Percentiles rank a stretch among this genome's conserved stretches.
Evolutionary conservation across 2,113 vertebrate genomes (phyloP).

Genomic region (Heterotis niloticus): DNA sequence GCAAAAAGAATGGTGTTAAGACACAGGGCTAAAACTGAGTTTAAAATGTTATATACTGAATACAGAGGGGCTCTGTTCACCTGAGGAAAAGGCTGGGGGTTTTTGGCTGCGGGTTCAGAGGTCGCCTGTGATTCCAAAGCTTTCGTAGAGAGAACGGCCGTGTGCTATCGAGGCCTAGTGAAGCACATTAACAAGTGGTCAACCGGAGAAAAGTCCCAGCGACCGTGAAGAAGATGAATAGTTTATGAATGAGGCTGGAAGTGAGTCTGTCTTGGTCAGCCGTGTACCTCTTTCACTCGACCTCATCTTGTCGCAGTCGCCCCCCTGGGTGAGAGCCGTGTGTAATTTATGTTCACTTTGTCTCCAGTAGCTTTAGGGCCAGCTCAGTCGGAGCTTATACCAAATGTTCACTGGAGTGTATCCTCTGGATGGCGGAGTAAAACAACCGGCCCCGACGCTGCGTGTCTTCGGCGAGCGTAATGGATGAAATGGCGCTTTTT

Average conservation of each 20-base stretch:
- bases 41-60: not conserved
- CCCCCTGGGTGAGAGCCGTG: constrained; percentile 52
- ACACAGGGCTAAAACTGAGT: too few species aligned
- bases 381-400: constrained; percentile 42
- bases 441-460: constrained; percentile 4
- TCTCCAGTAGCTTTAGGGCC: constrained; percentile 68
- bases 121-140: too few species aligned
- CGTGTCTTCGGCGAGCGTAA: not conserved
- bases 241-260: constrained; percentile 45
- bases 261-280: constrained; percentile 43
- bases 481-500: not conserved
- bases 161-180: constrained; percentile 45
- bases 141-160: constrained; percentile 38
- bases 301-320: constrained; percentile 64
- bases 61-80: not conserved
- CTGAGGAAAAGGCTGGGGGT: not conserved
- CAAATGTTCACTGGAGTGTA: constrained; percentile 26
- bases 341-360: constrained; percentile 72
- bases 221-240: constrained; percentile 62
- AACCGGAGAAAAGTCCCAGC: constrained; percentile 50
- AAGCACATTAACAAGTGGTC: constrained; percentile 56
- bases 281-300: constrained; percentile 51
- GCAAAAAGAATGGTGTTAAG: not conserved
- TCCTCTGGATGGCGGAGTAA: constrained; percentile 21
- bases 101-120: not conserved